A percentile compares a stretch with the other conserved stretches of the same genome.
These are phyloP conservation scores for Andrena minutula DNA, from an alignment of 2,888 invertebrate genomes.

Conservation along the genomic window DNA sequence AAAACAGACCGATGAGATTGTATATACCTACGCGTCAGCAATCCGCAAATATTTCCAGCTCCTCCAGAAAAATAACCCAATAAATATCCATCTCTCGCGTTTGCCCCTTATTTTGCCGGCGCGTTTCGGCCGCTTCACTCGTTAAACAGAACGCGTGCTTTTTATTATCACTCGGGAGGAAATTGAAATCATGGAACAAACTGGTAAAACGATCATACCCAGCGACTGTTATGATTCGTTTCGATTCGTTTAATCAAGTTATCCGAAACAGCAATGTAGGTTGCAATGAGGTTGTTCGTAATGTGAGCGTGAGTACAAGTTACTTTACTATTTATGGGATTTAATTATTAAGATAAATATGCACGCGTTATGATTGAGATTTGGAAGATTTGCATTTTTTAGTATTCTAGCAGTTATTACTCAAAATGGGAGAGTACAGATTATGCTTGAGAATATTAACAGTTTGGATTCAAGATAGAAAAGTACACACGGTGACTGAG, in stretches of 20 bases:
- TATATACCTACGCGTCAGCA: slow-evolving; percentile 24
- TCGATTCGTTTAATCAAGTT: not conserved
- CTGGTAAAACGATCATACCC: not conserved
- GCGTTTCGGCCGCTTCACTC: not conserved
- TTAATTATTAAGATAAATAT: no score
- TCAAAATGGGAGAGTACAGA: no score
- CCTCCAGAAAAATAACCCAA: slow-evolving; percentile 29
- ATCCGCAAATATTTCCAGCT: slow-evolving; percentile 43
- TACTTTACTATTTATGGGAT: no score
- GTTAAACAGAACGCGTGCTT: not conserved
- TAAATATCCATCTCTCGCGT: slow-evolving; percentile 19
- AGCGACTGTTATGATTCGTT: not conserved
- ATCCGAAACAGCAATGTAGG: not conserved
- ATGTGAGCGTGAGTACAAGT: no score
- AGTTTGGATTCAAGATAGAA: no score
- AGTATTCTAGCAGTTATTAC: no score
- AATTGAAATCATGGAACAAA: slow-evolving; percentile 2
- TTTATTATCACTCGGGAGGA: not conserved
- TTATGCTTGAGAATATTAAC: no score
- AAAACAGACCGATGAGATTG: slow-evolving; percentile 39
- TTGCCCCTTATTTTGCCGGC: not conserved
- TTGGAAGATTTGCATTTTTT: no score
- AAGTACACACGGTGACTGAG: no score
- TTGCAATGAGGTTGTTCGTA: no score
- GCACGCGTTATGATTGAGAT: no score